Base-by-base conservation (phyloP, 2,113 vertebrate genomes). In the Amazona vittata region DNA sequence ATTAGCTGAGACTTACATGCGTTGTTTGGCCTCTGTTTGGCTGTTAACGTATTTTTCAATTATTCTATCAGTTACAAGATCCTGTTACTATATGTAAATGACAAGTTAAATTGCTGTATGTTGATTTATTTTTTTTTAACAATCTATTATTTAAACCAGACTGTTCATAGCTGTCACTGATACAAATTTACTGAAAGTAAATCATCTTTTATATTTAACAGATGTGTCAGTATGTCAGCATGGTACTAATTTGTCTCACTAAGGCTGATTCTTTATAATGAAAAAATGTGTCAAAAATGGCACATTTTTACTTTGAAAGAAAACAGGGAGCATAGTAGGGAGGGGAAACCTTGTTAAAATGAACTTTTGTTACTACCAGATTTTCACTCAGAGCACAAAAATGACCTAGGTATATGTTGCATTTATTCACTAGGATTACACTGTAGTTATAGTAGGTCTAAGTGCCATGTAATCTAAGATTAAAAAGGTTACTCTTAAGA, bases 271-370 rank as follows among this genome's bases (percentile, higher is more conserved):
- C 77, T 91, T 95, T 86, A 68, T 92, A 90, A 86, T 91, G 77
- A 93, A 92, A 83, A 94, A 92, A 91, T 29, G 64, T 94, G 95
- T 96, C 93, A 89, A 69, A 93, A 96, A 76, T 95, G 91, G 92
- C 94, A 92, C 87, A 86, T 94, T 78, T 71, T 94, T 88, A 46
- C 80, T 93, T 75, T 41, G 55, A 95, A 83, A 57, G 46, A 14
- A 82, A 73, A 64, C 78, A 70, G 50, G 37, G 74, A 91, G 57
- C 64, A 43, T 60, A 28, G 24, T 52, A 47, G 41, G 52, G 74
- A 93, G 74, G 53, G 70, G 31, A 74, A 85, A 47, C 75, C 78
- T 87, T 93, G 62, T 83, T 92, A 63, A 91, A 86, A 78, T 68
- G 50, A 75, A 77, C 78, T 89, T 73, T 80, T 2, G 2, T 88